Conservation (phyloP, 2,888 invertebrate genomes). For the Drosophila prostipennis region DNA sequence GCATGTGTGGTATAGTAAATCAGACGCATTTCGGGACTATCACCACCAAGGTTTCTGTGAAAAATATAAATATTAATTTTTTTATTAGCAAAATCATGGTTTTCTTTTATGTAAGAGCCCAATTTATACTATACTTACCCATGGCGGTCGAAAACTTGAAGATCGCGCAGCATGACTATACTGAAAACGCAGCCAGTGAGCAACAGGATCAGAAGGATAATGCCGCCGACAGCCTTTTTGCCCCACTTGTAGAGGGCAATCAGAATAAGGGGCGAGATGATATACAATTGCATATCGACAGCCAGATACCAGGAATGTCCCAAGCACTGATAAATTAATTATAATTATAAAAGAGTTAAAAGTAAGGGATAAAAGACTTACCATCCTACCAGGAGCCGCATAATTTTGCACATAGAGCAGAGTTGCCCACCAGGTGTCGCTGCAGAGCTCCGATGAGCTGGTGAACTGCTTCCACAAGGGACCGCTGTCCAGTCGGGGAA, state of each 20-base stretch:
- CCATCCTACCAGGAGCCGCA: constrained; percentile 64
- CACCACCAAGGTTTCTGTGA: constrained; percentile 33
- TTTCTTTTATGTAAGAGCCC: too few species aligned
- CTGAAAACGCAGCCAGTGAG: constrained; percentile 68
- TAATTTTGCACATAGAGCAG: constrained; percentile 85
- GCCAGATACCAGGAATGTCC: constrained; percentile 86
- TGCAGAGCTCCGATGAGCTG: constrained; percentile 27
- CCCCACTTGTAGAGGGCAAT: constrained; percentile 83
- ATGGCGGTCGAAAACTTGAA: constrained; percentile 24
- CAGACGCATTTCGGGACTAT: constrained; percentile 10
- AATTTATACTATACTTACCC: too few species aligned
- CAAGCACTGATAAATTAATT: constrained; percentile 81
- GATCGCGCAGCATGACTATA: constrained; percentile 59
- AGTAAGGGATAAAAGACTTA: constrained; percentile 34
- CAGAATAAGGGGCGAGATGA: constrained; percentile 85
- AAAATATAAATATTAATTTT: too few species aligned
- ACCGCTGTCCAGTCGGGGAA: constrained; percentile 84
- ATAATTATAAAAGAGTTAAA: background rate
- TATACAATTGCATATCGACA: constrained; percentile 86
- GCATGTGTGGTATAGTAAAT: constrained; percentile 66
- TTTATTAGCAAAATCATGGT: too few species aligned
- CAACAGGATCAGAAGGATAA: constrained; percentile 61
- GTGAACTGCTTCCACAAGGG: constrained; percentile 82
- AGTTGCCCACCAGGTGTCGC: constrained; percentile 83
- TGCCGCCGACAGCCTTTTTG: constrained; percentile 52